Percentiles rank a stretch among this genome's conserved stretches.
These are phyloP conservation scores for Arctocebus calabarensis DNA, from an alignment of 2,797 vertebrate species.

Conservation along the genomic window DNA sequence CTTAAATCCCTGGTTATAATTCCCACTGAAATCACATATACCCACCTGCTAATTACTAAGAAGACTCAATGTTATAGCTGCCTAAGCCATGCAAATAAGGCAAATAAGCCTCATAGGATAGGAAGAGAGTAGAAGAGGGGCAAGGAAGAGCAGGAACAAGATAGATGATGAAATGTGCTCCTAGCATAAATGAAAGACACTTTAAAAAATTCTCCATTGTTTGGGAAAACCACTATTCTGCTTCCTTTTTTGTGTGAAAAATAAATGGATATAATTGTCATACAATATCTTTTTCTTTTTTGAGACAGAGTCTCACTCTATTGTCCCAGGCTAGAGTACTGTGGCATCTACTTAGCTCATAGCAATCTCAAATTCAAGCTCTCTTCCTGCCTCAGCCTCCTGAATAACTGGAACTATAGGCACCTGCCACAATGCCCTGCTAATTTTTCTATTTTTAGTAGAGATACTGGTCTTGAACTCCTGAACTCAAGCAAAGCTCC, in stretches of 20 bases:
- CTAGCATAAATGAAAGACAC: background rate
- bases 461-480: no score
- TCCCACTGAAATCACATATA: background rate
- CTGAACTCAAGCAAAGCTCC: no score
- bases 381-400: no score
- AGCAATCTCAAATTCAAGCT: no score
- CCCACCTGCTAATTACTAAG: background rate
- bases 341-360: no score
- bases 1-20: background rate
- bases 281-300: background rate
- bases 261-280: background rate
- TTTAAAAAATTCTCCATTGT: background rate
- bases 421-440: no score
- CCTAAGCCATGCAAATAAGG: background rate
- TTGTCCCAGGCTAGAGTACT: no score
- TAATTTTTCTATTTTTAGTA: no score
- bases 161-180: background rate
- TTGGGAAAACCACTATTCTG: background rate
- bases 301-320: no score
- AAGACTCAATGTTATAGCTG: background rate
- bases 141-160: background rate
- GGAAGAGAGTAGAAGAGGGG: no score
- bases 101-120: background rate
- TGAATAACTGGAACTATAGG: no score
- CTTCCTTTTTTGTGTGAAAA: background rate